Percentiles rank a stretch among this genome's conserved stretches.
Evolutionary conservation across 1,140 invertebrate genomes (phyloP).

Genomic region (Lasioglossum baleicum): DNA sequence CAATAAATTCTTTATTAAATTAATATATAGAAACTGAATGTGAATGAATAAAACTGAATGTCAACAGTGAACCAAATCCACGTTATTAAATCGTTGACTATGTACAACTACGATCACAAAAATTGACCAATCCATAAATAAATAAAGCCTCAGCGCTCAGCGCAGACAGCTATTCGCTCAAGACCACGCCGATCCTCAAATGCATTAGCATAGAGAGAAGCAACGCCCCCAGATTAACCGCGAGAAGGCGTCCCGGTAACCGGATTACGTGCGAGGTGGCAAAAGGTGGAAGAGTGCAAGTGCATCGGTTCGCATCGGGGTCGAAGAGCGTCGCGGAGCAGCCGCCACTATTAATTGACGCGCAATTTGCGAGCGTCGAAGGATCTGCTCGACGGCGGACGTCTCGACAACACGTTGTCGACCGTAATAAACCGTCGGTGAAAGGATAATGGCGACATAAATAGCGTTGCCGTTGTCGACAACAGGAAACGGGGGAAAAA

Average conservation of each 20-base stretch:
- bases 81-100: too few relatives aligned
- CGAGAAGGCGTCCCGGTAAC: neutral
- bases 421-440: conserved; percentile 39
- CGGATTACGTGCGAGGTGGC: neutral
- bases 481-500: neutral
- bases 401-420: conserved; percentile 1
- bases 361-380: conserved; percentile 18
- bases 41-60: too few relatives aligned
- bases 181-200: too few relatives aligned
- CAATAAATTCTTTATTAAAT: too few relatives aligned
- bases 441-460: conserved; percentile 29
- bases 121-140: too few relatives aligned
- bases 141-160: too few relatives aligned
- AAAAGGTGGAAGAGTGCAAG: neutral
- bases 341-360: conserved; percentile 26
- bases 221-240: too few relatives aligned
- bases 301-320: neutral
- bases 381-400: neutral
- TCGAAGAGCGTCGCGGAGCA: neutral
- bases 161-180: too few relatives aligned
- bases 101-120: too few relatives aligned
- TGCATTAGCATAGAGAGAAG: too few relatives aligned
- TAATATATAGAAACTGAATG: too few relatives aligned
- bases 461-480: neutral
- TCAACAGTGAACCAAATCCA: too few relatives aligned